Percentiles rank a stretch among this genome's conserved stretches.
Evolutionary conservation across 1,140 invertebrate genomes (phyloP).

Genomic region (Drosophila pruinosa): DNA sequence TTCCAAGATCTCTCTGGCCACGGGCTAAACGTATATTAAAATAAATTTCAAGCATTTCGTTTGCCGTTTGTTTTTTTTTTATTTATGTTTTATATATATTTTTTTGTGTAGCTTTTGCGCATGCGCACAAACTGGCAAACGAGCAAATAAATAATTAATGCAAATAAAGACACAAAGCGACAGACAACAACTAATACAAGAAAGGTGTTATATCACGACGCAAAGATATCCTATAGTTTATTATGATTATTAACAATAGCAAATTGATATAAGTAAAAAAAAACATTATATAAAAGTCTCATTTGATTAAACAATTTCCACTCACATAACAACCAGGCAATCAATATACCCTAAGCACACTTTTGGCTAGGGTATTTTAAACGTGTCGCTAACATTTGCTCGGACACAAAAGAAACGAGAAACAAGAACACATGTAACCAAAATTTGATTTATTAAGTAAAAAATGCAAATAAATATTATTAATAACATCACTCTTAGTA

Average conservation of each 20-base stretch:
- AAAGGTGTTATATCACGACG: background rate
- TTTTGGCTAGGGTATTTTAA: slow-evolving; percentile 12
- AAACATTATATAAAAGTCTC: no score
- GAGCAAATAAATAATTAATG: slow-evolving; percentile 81
- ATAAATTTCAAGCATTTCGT: slow-evolving; percentile 72
- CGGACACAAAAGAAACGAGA: slow-evolving; percentile 23
- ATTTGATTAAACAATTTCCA: no score
- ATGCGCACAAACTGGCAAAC: slow-evolving; percentile 75
- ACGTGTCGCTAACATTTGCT: slow-evolving; percentile 38
- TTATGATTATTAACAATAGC: no score
- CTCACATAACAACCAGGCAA: background rate
- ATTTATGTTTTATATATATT: slow-evolving; percentile 16
- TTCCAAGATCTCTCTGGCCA: slow-evolving; percentile 37
- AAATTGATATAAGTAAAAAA: no score
- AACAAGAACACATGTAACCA: slow-evolving; percentile 72
- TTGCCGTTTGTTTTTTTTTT: slow-evolving; percentile 39
- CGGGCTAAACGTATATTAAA: slow-evolving; percentile 69
- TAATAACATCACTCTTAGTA: slow-evolving; percentile 50
- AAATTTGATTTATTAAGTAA: slow-evolving; percentile 72
- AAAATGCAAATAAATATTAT: slow-evolving; percentile 69
- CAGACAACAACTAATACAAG: slow-evolving; percentile 24
- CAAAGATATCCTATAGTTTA: background rate
- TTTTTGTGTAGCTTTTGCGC: slow-evolving; percentile 67
- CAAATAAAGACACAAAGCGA: slow-evolving; percentile 69
- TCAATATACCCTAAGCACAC: background rate